These are phyloP conservation scores for Ophion ellenae DNA, from an alignment of 2,888 invertebrate species.

Conservation along the genomic window DNA sequence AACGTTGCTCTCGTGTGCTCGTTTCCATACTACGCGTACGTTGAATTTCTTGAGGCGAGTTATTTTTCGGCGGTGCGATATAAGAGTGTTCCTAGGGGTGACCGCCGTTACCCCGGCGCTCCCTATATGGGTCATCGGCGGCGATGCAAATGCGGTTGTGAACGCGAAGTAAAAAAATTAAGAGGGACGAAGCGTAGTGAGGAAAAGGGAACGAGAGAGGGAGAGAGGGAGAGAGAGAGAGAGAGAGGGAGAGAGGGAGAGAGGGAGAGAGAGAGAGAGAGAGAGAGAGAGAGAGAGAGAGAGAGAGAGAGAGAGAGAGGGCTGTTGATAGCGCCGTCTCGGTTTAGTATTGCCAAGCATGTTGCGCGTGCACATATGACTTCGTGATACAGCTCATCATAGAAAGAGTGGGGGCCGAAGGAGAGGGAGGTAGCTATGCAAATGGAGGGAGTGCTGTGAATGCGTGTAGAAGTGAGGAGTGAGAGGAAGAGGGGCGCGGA, in stretches of 20 bases:
- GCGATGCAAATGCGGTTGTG: slow-evolving; percentile 81
- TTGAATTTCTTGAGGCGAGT: too few species aligned
- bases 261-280: too few species aligned
- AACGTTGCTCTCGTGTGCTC: background rate
- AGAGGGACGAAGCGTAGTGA: background rate
- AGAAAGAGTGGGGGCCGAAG: background rate
- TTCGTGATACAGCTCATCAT: background rate
- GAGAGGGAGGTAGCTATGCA: slow-evolving; percentile 2
- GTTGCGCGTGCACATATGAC: slow-evolving; percentile 25
- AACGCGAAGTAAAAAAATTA: slow-evolving; percentile 63
- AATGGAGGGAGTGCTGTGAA: slow-evolving; percentile 43
- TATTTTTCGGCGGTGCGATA: background rate
- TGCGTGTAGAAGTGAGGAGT: slow-evolving; percentile 63
- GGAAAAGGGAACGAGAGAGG: too few species aligned
- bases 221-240: background rate
- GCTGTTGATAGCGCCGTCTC: slow-evolving; percentile 49
- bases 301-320: slow-evolving; percentile 20
- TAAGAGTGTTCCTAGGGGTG: background rate
- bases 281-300: slow-evolving; percentile 6
- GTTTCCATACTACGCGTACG: too few species aligned
- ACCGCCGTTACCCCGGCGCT: slow-evolving; percentile 1
- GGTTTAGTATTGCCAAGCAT: slow-evolving; percentile 48
- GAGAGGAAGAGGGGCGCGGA: slow-evolving; percentile 62
- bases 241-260: background rate
- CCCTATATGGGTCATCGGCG: slow-evolving; percentile 82